Evolutionary conservation across 2,797 vertebrate species (phyloP).

Genomic region (Onychomys arenicola): DNA sequence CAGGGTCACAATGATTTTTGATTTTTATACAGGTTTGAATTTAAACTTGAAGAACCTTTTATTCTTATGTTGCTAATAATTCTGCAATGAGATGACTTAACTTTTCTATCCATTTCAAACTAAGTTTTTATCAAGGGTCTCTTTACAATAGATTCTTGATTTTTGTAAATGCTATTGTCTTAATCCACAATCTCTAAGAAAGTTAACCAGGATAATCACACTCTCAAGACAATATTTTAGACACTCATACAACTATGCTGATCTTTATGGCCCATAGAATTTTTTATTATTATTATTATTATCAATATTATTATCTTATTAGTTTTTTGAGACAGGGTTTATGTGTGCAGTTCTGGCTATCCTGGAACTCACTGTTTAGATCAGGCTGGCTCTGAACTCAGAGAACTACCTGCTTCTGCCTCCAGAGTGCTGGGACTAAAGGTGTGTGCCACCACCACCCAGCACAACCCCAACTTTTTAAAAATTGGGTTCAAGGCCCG

Average conservation of each 20-base stretch:
- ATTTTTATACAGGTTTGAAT: slow-evolving; percentile 21
- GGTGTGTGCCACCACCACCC: too few species aligned
- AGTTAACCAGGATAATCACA: slow-evolving; percentile 18
- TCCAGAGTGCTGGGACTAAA: too few species aligned
- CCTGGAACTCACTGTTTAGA: too few species aligned
- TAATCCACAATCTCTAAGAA: slow-evolving; percentile 24
- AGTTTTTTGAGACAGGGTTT: too few species aligned
- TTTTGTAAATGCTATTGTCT: slow-evolving; percentile 55
- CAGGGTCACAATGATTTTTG: background rate
- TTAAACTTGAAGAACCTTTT: slow-evolving; percentile 40
- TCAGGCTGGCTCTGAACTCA: too few species aligned
- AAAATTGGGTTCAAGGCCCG: too few species aligned
- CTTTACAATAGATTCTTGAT: slow-evolving; percentile 45
- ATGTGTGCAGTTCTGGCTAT: too few species aligned
- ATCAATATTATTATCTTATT: too few species aligned
- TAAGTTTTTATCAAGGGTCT: background rate
- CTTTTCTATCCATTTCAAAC: slow-evolving; percentile 26
- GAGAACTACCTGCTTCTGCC: too few species aligned
- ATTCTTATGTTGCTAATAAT: slow-evolving; percentile 32
- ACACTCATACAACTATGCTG: background rate
- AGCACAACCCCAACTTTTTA: too few species aligned
- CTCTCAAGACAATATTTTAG: background rate
- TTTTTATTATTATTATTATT: too few species aligned
- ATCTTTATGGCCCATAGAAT: background rate
- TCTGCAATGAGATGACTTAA: background rate